Conservation (phyloP, 2,888 invertebrate genomes). For the Xylophagus ater region DNA sequence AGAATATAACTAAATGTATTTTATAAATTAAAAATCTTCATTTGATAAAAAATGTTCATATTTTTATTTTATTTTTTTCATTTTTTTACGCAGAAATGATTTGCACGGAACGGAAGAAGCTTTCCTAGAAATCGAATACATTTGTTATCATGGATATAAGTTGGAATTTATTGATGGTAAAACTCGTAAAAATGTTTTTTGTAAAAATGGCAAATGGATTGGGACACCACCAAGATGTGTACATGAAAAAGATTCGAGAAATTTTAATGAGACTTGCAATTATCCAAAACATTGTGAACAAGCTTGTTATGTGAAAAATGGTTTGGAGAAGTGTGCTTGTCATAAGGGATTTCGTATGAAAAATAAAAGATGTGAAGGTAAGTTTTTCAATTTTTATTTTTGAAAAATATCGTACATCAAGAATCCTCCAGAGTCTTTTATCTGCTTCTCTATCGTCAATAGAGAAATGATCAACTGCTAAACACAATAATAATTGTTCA, state of each 20-base stretch:
- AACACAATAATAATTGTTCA: no score
- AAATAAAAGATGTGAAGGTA: slow-evolving; percentile 19
- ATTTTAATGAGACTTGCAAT: slow-evolving; percentile 15
- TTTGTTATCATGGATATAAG: slow-evolving; percentile 19
- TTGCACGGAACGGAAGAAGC: slow-evolving; percentile 13
- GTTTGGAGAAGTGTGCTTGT: slow-evolving; percentile 39
- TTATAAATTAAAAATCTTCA: no score
- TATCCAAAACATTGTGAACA: slow-evolving; percentile 17
- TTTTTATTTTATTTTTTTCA: not conserved
- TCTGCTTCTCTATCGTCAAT: no score
- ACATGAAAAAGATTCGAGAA: slow-evolving; percentile 8
- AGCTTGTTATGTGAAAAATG: slow-evolving; percentile 18
- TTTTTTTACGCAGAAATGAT: slow-evolving; percentile 16
- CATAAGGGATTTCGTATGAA: slow-evolving; percentile 39
- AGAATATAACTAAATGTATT: no score
- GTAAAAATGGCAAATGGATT: slow-evolving; percentile 19
- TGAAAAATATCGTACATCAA: no score
- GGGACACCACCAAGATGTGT: slow-evolving; percentile 17
- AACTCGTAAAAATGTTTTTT: slow-evolving; percentile 15
- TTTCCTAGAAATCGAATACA: slow-evolving; percentile 20
- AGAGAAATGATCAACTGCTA: no score
- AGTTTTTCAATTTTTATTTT: slow-evolving; percentile 1
- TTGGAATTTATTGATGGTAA: slow-evolving; percentile 10
- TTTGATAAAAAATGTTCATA: no score
- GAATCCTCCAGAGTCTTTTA: no score